Evolutionary conservation across 2,797 vertebrate genomes (phyloP).

Genomic region (Pelochelys cantorii): DNA sequence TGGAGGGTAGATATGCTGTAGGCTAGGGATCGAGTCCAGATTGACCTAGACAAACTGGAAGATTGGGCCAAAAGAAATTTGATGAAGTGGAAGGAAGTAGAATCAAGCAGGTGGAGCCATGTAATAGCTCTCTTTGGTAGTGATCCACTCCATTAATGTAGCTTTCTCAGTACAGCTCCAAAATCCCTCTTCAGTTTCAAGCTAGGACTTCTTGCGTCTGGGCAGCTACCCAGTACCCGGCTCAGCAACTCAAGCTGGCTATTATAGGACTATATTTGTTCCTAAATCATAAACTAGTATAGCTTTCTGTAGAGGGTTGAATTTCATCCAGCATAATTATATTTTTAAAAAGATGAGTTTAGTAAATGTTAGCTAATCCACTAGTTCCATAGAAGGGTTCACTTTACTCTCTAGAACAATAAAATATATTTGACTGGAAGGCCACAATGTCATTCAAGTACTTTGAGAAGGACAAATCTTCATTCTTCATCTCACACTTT

Average conservation of each 20-base stretch:
- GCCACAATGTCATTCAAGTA: neutral
- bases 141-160: neutral
- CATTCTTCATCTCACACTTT: constrained; percentile 20
- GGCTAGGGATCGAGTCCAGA: too few relatives aligned
- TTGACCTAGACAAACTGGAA: too few relatives aligned
- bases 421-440: neutral
- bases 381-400: neutral
- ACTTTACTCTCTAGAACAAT: neutral
- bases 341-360: neutral
- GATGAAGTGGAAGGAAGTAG: neutral
- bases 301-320: neutral
- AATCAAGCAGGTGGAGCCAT: neutral
- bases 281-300: neutral
- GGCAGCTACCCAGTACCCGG: neutral
- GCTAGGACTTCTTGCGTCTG: neutral
- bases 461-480: neutral
- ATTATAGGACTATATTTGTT: neutral
- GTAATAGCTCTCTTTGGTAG: neutral
- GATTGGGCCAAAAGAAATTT: too few relatives aligned
- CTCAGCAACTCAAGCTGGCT: neutral
- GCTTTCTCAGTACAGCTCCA: constrained; percentile 2
- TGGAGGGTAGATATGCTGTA: too few relatives aligned
- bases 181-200: accelerated
- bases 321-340: neutral
- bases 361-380: neutral